phyloP scores from a whole-genome alignment of 2,888 invertebrate species.

The Ectropis crepuscularia region DNA sequence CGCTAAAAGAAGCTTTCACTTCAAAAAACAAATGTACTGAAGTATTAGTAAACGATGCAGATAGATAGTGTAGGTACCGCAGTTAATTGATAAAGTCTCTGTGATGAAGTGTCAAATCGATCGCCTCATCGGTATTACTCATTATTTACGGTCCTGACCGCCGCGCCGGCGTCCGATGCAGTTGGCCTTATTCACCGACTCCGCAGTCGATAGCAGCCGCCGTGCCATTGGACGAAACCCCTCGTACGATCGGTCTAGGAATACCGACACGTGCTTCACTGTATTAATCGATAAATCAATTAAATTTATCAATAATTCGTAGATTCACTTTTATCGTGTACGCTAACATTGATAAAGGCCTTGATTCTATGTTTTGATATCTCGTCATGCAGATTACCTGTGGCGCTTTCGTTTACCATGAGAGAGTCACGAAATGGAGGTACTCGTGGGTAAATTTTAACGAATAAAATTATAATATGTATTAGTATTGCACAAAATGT shows the following conservation, averaged over 20 bases:
- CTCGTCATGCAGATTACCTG: not conserved
- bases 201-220: conserved; percentile 30
- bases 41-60: too few relatives aligned
- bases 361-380: conserved; percentile 18
- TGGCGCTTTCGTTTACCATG: not conserved
- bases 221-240: conserved; percentile 34
- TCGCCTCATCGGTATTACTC: conserved; percentile 23
- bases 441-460: too few relatives aligned
- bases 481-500: too few relatives aligned
- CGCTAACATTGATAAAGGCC: conserved; percentile 19
- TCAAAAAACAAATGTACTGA: too few relatives aligned
- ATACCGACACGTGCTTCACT: conserved; percentile 27
- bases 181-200: conserved; percentile 17
- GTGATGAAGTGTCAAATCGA: not conserved
- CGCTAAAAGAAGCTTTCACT: too few relatives aligned
- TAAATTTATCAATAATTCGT: conserved; percentile 16
- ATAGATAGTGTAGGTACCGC: too few relatives aligned
- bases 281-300: conserved; percentile 16
- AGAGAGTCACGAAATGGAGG: not conserved
- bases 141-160: conserved; percentile 1
- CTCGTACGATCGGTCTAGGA: conserved; percentile 39
- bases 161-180: conserved; percentile 5
- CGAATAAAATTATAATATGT: too few relatives aligned
- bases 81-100: not conserved
- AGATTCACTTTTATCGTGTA: not conserved